Percentiles rank a stretch among this genome's conserved stretches.
Conservation (phyloP, 2,797 vertebrate species). For the Sebastes cheni region DNA sequence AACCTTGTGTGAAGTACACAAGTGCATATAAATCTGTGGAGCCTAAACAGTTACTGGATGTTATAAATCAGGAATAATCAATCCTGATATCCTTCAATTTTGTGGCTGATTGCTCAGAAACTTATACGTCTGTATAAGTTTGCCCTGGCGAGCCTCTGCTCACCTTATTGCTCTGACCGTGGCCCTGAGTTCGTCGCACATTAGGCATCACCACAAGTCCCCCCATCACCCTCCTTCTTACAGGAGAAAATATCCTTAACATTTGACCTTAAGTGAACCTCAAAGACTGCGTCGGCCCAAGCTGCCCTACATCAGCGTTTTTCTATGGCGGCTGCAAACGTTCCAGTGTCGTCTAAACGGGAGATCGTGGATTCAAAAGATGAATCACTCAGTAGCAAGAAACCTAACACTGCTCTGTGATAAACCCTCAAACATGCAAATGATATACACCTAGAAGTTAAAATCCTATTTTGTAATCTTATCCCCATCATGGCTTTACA, state of each 20-base stretch:
- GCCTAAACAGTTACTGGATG: background rate
- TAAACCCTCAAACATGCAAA: background rate
- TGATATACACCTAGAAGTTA: background rate
- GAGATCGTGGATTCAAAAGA: background rate
- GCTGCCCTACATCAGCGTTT: background rate
- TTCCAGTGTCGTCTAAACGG: background rate
- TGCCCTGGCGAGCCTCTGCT: background rate
- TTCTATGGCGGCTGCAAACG: background rate
- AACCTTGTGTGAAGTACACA: conserved; percentile 25
- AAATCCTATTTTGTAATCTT: background rate
- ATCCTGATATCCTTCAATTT: background rate
- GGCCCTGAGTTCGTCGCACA: conserved; percentile 48
- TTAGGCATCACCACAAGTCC: background rate
- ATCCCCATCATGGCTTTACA: background rate
- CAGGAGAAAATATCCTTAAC: background rate
- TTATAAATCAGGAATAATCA: background rate
- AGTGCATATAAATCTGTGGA: conserved; percentile 26
- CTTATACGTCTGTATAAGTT: background rate
- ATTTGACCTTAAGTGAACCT: background rate
- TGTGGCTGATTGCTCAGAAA: background rate
- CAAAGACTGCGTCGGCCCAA: background rate
- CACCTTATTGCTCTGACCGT: conserved; percentile 65
- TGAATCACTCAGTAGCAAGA: background rate
- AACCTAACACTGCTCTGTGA: background rate
- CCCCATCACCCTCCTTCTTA: background rate